A percentile compares a stretch with the other conserved stretches of the same genome.
These are phyloP conservation scores for Rhabdophis nuchalis DNA, from an alignment of 2,797 vertebrate species.

Conservation along the genomic window DNA sequence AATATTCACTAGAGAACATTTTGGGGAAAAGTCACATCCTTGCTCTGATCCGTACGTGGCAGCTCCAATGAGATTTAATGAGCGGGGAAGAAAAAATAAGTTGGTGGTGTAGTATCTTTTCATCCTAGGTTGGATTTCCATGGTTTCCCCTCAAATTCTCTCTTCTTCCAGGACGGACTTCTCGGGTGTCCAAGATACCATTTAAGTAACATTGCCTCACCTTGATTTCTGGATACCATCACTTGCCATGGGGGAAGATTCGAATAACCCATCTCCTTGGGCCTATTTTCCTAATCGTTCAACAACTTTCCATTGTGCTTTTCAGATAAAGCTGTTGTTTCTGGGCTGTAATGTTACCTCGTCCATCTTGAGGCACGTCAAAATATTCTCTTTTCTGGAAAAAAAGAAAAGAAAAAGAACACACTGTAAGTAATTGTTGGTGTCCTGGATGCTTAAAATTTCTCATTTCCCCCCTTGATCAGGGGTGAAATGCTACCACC, in stretches of 20 bases:
- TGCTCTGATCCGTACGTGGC: slow-evolving; percentile 54
- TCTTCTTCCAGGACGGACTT: slow-evolving; percentile 46
- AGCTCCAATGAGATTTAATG: slow-evolving; percentile 57
- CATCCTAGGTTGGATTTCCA: slow-evolving; percentile 26
- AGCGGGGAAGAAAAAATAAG: slow-evolving; percentile 54
- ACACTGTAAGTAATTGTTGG: not conserved
- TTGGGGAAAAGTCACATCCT: slow-evolving; percentile 57
- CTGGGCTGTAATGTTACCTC: slow-evolving; percentile 55
- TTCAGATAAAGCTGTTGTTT: slow-evolving; percentile 57
- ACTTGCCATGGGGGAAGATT: slow-evolving; percentile 33
- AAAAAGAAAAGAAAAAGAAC: slow-evolving; percentile 46
- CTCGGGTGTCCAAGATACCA: slow-evolving; percentile 66
- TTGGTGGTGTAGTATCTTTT: slow-evolving; percentile 23
- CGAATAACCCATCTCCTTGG: not conserved
- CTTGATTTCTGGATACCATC: slow-evolving; percentile 31
- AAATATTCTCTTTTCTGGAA: slow-evolving; percentile 66
- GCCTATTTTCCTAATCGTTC: slow-evolving; percentile 20
- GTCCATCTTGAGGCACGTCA: slow-evolving; percentile 74
- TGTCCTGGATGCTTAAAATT: not conserved
- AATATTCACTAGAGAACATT: slow-evolving; percentile 47
- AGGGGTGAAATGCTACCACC: too few species aligned
- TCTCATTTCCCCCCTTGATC: too few species aligned
- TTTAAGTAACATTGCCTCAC: slow-evolving; percentile 56
- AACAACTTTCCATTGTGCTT: slow-evolving; percentile 12
- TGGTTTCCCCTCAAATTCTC: slow-evolving; percentile 14